Evolutionary conservation across 30 jellyfish, hydroid and myxozoan genomes (phyloP).

Genomic region (Phacellophora camtschatica): DNA sequence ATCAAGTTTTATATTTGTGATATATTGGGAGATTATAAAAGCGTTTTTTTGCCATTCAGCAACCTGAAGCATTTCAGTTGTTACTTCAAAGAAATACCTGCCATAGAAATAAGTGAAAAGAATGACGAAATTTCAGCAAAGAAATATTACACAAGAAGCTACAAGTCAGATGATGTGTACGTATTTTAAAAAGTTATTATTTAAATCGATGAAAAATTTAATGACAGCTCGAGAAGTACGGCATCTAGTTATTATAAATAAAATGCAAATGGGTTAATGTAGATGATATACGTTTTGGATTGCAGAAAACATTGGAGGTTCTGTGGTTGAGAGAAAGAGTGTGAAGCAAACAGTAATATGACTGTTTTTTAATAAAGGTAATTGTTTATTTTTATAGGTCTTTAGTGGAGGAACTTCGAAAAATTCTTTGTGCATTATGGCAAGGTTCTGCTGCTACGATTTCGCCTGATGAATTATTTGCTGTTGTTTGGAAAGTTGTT

Average conservation of each 20-base stretch:
- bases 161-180: slow-evolving; percentile 91
- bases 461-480: slow-evolving; percentile 87
- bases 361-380: too few relatives aligned
- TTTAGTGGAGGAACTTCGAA: slow-evolving; percentile 89
- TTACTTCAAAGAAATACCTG: slow-evolving; percentile 95
- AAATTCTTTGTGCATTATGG: slow-evolving; percentile 90
- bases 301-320: too few relatives aligned
- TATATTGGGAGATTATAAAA: too few relatives aligned
- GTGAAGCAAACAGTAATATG: too few relatives aligned
- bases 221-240: too few relatives aligned
- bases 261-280: too few relatives aligned
- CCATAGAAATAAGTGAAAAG: slow-evolving; percentile 85
- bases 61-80: slow-evolving; percentile 94
- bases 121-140: slow-evolving; percentile 42
- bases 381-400: slow-evolving; percentile 52
- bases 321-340: too few relatives aligned
- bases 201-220: too few relatives aligned
- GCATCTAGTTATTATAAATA: too few relatives aligned
- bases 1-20: too few relatives aligned
- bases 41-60: slow-evolving; percentile 30
- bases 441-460: slow-evolving; percentile 89
- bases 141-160: slow-evolving; percentile 90
- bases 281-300: too few relatives aligned
- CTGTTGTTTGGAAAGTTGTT: slow-evolving; percentile 97
- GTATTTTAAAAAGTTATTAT: too few relatives aligned